A percentile compares a stretch with the other conserved stretches of the same genome.
Conservation (phyloP, 2,113 vertebrate species). For the Rhinolophus ferrumequinum region DNA sequence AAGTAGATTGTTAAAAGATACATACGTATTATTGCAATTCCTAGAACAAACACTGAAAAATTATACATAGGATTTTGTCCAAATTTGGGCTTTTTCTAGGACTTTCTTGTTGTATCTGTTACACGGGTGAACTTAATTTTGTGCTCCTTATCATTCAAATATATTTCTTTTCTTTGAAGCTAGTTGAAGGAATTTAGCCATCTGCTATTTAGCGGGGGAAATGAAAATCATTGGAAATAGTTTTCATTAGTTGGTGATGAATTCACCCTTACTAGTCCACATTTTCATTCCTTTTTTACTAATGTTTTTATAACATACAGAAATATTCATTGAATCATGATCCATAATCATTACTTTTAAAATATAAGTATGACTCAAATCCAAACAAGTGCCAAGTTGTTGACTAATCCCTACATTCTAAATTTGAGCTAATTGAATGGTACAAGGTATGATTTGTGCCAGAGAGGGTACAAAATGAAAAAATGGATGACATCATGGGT, state of each 20-base stretch:
- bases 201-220: slow-evolving; percentile 67
- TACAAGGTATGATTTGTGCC: not conserved
- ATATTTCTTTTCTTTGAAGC: slow-evolving; percentile 70
- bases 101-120: not conserved
- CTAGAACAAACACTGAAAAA: not conserved
- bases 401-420: slow-evolving; percentile 43
- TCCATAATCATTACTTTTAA: slow-evolving; percentile 70
- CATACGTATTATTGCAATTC: not conserved
- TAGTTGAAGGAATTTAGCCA: slow-evolving; percentile 77
- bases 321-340: slow-evolving; percentile 68
- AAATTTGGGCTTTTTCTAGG: not conserved
- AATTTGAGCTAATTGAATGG: slow-evolving; percentile 22
- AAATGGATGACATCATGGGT: not conserved
- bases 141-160: slow-evolving; percentile 52
- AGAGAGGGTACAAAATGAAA: slow-evolving; percentile 19
- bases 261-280: slow-evolving; percentile 68
- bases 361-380: slow-evolving; percentile 68
- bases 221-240: slow-evolving; percentile 64
- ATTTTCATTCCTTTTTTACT: slow-evolving; percentile 66
- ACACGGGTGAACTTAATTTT: slow-evolving; percentile 1
- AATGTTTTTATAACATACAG: slow-evolving; percentile 38
- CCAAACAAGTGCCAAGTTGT: slow-evolving; percentile 40
- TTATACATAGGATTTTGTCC: not conserved
- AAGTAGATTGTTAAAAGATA: not conserved
- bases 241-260: slow-evolving; percentile 69